These are phyloP conservation scores for Musca vetustissima DNA, from an alignment of 1,140 invertebrate genomes.

Conservation along the genomic window DNA sequence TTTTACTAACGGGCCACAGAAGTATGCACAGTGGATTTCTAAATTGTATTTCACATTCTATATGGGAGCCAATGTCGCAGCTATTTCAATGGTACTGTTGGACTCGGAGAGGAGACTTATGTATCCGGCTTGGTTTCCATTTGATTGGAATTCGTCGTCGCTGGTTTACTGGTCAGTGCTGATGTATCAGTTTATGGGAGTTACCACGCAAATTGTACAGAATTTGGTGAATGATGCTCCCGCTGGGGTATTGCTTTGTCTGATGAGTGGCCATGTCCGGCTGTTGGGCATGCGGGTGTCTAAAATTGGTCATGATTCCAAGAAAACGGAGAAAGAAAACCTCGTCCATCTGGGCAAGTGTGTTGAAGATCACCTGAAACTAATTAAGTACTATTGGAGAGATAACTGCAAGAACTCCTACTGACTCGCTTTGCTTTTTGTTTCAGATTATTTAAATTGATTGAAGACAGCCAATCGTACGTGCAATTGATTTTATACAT, in stretches of 20 bases:
- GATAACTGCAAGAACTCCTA: not conserved
- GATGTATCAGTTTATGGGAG: constrained; percentile 33
- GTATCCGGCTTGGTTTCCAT: constrained; percentile 39
- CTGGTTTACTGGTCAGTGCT: constrained; percentile 30
- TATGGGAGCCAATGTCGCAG: constrained; percentile 28
- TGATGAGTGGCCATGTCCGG: constrained; percentile 34
- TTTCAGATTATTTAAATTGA: constrained; percentile 33
- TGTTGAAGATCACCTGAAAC: constrained; percentile 34
- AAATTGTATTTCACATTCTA: constrained; percentile 33
- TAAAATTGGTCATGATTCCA: constrained; percentile 19
- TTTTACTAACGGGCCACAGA: constrained; percentile 10
- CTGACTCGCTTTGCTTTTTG: not conserved
- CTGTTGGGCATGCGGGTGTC: constrained; percentile 31
- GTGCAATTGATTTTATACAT: constrained; percentile 36
- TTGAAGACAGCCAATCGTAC: constrained; percentile 28
- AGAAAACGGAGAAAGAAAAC: not conserved
- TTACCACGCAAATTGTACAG: constrained; percentile 29
- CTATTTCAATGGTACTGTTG: constrained; percentile 26
- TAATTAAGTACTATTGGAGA: constrained; percentile 31
- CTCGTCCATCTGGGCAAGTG: constrained; percentile 24
- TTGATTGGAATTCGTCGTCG: constrained; percentile 27
- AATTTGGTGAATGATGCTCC: constrained; percentile 36
- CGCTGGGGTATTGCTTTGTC: constrained; percentile 35
- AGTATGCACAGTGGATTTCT: constrained; percentile 14
- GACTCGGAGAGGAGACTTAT: constrained; percentile 29